A percentile compares a stretch with the other conserved stretches of the same genome.
Evolutionary conservation across 2,113 vertebrate genomes (phyloP).

Genomic region (Rhabdornis inornatus): DNA sequence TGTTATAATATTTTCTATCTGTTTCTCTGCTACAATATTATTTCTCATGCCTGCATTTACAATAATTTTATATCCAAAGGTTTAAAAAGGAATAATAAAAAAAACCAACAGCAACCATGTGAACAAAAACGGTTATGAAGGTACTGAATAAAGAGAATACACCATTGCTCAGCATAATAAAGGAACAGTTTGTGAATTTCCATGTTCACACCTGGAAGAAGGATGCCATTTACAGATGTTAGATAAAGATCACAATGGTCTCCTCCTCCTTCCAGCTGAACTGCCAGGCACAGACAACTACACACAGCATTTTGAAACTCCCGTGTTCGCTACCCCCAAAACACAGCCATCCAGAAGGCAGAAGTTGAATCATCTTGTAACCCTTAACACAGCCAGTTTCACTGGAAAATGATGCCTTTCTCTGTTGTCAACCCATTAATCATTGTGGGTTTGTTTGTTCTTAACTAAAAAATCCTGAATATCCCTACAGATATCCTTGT

Average conservation of each 20-base stretch:
- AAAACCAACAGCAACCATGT: not conserved
- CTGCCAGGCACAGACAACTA: not conserved
- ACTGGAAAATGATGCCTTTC: not conserved
- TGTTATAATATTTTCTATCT: not conserved
- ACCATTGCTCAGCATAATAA: not conserved
- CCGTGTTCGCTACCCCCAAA: not conserved
- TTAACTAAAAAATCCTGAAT: not conserved
- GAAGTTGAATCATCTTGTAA: not conserved
- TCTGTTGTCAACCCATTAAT: not conserved
- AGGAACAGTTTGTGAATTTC: not conserved
- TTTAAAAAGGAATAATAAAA: not conserved
- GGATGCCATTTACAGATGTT: not conserved
- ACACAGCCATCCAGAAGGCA: not conserved
- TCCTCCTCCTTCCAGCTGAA: not conserved
- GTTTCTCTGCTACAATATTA: not conserved
- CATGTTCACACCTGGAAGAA: not conserved
- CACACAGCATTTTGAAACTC: not conserved
- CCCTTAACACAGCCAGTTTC: not conserved
- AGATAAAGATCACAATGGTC: not conserved
- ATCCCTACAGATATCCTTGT: not conserved
- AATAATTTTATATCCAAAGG: not conserved
- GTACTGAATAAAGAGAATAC: not conserved
- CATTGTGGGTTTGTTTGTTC: accelerated
- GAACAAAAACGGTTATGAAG: not conserved
- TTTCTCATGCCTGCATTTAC: not conserved